A percentile compares a stretch with the other conserved stretches of the same genome.
phyloP scores from a whole-genome alignment of 64 coral and sea anemone species.

The Dendrophyllia cribrosa region DNA sequence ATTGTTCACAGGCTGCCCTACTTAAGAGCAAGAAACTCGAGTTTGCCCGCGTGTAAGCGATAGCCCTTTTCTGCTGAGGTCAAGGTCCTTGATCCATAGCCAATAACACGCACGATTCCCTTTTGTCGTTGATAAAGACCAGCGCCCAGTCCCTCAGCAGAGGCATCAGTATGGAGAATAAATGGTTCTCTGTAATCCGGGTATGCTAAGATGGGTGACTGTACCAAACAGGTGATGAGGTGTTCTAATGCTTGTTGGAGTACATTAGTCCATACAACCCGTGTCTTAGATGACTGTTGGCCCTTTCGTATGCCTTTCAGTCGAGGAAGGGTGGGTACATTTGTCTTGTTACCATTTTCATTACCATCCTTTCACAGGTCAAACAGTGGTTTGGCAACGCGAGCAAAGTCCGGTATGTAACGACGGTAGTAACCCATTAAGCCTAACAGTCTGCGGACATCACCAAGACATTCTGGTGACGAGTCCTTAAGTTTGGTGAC shows the following conservation, averaged over 20 bases:
- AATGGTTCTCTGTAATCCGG: conserved; percentile 38
- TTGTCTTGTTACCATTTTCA: neutral
- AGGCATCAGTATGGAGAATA: conserved; percentile 57
- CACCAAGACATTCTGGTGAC: neutral
- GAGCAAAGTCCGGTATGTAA: conserved; percentile 16
- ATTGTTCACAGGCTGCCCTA: conserved; percentile 33
- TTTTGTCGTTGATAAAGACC: conserved; percentile 47
- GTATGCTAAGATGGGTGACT: conserved; percentile 19
- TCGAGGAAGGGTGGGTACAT: no score
- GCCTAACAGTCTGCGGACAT: neutral
- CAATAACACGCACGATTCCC: neutral
- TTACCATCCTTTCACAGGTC: neutral
- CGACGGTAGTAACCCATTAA: conserved; percentile 10
- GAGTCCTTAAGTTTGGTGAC: conserved; percentile 5
- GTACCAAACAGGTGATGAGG: neutral
- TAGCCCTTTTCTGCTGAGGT: no score
- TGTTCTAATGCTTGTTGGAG: conserved; percentile 1
- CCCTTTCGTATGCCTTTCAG: no score
- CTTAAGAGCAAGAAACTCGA: conserved; percentile 10
- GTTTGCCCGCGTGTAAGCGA: no score
- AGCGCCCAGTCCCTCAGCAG: conserved; percentile 24
- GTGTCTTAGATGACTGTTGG: neutral
- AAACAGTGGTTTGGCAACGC: conserved; percentile 12
- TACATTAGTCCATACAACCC: neutral
- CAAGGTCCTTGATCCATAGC: no score